Evolutionary conservation across 2,797 vertebrate species (phyloP).

Genomic region (Spinibarbus caldwelli): DNA sequence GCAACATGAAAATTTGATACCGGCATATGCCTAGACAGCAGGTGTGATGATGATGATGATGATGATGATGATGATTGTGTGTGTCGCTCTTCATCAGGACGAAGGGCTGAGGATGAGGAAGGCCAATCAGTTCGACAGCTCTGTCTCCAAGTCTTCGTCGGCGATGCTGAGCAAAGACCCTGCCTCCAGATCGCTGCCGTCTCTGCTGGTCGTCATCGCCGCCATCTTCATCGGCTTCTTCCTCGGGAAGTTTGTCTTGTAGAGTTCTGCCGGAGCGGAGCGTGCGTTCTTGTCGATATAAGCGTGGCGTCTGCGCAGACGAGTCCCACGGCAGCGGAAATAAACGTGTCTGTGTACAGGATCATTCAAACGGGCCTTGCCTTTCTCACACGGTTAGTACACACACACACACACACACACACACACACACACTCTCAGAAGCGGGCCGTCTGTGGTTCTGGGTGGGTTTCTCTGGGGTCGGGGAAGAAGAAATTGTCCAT

Average conservation of each 20-base stretch:
- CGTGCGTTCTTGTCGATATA: constrained; percentile 75
- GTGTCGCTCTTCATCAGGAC: constrained; percentile 71
- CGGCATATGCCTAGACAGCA: background rate
- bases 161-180: constrained; percentile 81
- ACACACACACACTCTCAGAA: constrained; percentile 46
- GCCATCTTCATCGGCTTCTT: constrained; percentile 94
- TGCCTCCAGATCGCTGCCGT: constrained; percentile 84
- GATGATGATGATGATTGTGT: background rate
- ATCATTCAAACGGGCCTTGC: constrained; percentile 72
- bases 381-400: constrained; percentile 64
- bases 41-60: background rate
- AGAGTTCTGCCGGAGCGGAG: constrained; percentile 68
- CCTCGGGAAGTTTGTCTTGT: constrained; percentile 93
- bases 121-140: constrained; percentile 81
- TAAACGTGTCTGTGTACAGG: constrained; percentile 82
- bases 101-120: constrained; percentile 87
- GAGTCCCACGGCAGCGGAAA: constrained; percentile 69
- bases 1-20: background rate
- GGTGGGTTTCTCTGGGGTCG: constrained; percentile 41
- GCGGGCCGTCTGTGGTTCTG: constrained; percentile 55
- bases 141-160: constrained; percentile 72
- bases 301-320: constrained; percentile 85
- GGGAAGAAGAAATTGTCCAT: constrained; percentile 54
- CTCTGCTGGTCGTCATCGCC: constrained; percentile 89
- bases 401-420: constrained; percentile 26